Evolutionary conservation across 35 echinoderm and acorn worm genomes (phyloP), one percentile per base, ranked within the genome.

Genomic region (Chiridota heheva): DNA sequence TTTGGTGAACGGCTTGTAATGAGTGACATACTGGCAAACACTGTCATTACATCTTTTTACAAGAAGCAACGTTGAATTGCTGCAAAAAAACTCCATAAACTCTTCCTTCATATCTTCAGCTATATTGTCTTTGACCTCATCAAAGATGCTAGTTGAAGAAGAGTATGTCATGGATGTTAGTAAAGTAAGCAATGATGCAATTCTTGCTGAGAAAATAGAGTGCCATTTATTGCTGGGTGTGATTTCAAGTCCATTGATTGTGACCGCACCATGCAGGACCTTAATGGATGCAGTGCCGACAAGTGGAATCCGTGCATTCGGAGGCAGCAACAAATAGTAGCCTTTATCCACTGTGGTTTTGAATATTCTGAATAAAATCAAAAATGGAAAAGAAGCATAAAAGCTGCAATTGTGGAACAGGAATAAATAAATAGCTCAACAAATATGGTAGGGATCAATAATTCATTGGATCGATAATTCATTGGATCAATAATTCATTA

Each of bases 171-270:
- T 41, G 12, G 33, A 27, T 24, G 7, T n/a, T 41, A 10, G 26
- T 18, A 22, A 30, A 28, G 69, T 28, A 28, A 7, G 30, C 27
- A 28, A 45, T 72, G 22, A 24, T 17, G 17, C 40, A n/a, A n/a
- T 72, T 26, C 40, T 28, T 1, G 69, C 30, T 18, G 58, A 24
- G 40, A 45, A 72, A 42, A 72, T 46, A 0, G 4, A 25, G 24
- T 44, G 40, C 69, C 69, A 72, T 6, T 29, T 13, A 22, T 42
- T 18, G 69, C 33, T 28, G 26, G 38, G 13, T 2, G 25, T 44
- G 6, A 72, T 42, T 26, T 45, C 49, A 44, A 72, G 49, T 28
- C 69, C 69, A 49, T 44, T 72, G 1, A 72, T 44, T 16, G 4
- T 44, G 18, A 72, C 69, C 1, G 40, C 44, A 12, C 69, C 69